Evolutionary conservation across 2,113 vertebrate genomes (phyloP).

Genomic region (Salvator merianae): DNA sequence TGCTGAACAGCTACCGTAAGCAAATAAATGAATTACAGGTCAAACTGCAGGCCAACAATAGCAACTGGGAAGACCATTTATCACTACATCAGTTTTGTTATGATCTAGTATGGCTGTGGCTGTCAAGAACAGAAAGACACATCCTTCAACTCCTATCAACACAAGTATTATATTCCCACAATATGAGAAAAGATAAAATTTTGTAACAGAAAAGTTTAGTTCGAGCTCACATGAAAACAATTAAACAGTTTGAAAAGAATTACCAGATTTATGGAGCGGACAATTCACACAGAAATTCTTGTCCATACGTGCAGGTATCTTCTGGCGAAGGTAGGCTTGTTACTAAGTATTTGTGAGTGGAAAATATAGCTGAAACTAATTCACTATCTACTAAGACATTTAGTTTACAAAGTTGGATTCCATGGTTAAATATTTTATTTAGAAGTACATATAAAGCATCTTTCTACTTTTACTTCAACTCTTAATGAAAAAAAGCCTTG

Average conservation of each 20-base stretch:
- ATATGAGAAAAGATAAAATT: background rate
- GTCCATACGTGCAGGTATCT: background rate
- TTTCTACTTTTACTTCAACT: too few species aligned
- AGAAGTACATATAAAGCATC: too few species aligned
- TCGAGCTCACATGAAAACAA: background rate
- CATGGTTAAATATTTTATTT: too few species aligned
- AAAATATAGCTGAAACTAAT: too few species aligned
- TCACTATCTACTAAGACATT: too few species aligned
- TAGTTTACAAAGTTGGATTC: too few species aligned
- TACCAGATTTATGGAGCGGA: background rate
- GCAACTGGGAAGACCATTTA: constrained; percentile 34
- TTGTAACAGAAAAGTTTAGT: background rate
- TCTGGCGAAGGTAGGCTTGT: background rate
- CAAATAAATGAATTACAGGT: constrained; percentile 18
- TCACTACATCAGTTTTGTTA: constrained; percentile 21
- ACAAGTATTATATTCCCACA: constrained; percentile 33
- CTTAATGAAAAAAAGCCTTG: too few species aligned
- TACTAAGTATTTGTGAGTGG: background rate
- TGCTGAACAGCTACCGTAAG: constrained; percentile 1
- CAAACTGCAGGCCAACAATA: constrained; percentile 30
- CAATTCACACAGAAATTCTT: background rate
- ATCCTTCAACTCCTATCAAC: constrained; percentile 21
- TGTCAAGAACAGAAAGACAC: constrained; percentile 35
- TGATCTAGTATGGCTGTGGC: background rate
- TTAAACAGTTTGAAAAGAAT: background rate